These are phyloP conservation scores for Ceratitis capitata DNA, from an alignment of 1,140 invertebrate species.

Conservation along the genomic window DNA sequence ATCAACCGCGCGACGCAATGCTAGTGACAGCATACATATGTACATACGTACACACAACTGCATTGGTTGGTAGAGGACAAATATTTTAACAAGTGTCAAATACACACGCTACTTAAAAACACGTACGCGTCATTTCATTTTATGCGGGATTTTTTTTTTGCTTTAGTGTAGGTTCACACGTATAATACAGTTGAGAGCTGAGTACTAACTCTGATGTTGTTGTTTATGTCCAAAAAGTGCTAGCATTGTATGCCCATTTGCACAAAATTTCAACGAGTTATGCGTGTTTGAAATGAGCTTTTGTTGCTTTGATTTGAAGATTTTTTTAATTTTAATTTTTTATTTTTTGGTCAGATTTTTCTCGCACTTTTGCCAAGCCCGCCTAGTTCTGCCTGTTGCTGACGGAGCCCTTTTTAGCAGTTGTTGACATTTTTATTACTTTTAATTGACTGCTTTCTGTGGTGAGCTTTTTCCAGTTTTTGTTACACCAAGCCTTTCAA, in stretches of 20 bases:
- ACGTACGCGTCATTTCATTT: slow-evolving; percentile 20
- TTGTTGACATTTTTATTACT: slow-evolving; percentile 36
- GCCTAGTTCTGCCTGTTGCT: not conserved
- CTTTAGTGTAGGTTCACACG: not conserved
- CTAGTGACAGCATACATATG: not conserved
- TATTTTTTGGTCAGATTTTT: not conserved
- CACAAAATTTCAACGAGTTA: not conserved
- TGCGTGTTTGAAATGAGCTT: not conserved
- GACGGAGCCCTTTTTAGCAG: not conserved
- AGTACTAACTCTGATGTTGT: not conserved
- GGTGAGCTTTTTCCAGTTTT: not conserved
- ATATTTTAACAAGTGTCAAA: slow-evolving; percentile 51
- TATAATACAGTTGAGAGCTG: not conserved
- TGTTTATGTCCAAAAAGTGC: not conserved
- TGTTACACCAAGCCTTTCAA: too few species aligned
- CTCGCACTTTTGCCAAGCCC: not conserved
- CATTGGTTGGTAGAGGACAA: slow-evolving; percentile 46
- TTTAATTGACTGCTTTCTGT: not conserved
- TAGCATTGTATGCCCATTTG: not conserved
- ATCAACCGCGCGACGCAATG: not conserved
- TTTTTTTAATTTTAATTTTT: not conserved
- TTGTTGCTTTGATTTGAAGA: not conserved
- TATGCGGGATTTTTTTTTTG: not conserved
- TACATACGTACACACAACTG: not conserved
- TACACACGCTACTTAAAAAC: slow-evolving; percentile 46